Evolutionary conservation across 1,140 invertebrate genomes (phyloP).

Genomic region (Latrodectus geometricus): DNA sequence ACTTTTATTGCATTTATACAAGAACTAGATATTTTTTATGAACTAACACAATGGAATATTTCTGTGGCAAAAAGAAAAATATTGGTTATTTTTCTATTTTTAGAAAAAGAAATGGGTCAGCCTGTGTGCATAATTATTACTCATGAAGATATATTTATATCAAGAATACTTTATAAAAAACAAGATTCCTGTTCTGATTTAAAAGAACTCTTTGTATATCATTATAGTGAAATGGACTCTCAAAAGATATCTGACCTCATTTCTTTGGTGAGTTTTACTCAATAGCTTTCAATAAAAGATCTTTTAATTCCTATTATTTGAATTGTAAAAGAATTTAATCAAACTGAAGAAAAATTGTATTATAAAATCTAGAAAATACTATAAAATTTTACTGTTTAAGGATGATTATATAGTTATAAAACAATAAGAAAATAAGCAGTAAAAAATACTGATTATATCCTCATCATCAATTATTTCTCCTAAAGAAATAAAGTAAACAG

Average conservation of each 20-base stretch:
- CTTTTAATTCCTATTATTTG: not conserved
- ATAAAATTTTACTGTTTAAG: no score
- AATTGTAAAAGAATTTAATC: not conserved
- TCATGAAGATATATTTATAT: slow-evolving; percentile 14
- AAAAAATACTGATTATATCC: no score
- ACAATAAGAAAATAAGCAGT: no score
- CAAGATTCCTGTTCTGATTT: slow-evolving; percentile 13
- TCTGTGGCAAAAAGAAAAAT: not conserved
- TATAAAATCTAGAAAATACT: not conserved
- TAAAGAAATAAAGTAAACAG: no score
- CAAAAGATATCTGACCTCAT: slow-evolving; percentile 45
- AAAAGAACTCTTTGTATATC: not conserved
- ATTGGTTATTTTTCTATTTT: not conserved
- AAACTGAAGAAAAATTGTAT: not conserved
- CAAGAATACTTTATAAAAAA: slow-evolving; percentile 39
- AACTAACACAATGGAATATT: no score
- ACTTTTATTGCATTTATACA: no score
- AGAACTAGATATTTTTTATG: no score
- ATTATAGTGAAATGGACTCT: slow-evolving; percentile 16
- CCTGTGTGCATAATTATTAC: slow-evolving; percentile 43
- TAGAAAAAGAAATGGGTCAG: slow-evolving; percentile 3
- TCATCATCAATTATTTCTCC: no score
- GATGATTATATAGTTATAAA: not conserved
- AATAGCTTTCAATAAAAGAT: not conserved
- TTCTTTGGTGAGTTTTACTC: slow-evolving; percentile 42